phyloP scores from a whole-genome alignment of 1,140 invertebrate genomes.

The Drosophila teissieri region DNA sequence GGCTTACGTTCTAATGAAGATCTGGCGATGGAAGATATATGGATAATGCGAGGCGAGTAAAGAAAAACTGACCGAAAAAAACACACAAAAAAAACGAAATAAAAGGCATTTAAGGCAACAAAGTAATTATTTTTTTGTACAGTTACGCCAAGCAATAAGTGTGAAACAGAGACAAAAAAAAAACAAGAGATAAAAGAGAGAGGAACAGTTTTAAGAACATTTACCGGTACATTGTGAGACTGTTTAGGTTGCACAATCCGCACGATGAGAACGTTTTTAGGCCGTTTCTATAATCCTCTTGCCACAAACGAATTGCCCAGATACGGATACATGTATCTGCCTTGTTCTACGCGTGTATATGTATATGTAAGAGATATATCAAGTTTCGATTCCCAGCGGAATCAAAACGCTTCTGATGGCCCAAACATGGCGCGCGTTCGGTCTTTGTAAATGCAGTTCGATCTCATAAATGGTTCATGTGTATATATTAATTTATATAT shows the following conservation, averaged over 20 bases:
- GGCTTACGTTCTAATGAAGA: slow-evolving; percentile 41
- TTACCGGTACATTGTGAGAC: slow-evolving; percentile 82
- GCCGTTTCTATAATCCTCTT: slow-evolving; percentile 67
- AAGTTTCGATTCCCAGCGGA: slow-evolving; percentile 33
- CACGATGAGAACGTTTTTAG: slow-evolving; percentile 80
- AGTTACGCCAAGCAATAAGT: slow-evolving; percentile 40
- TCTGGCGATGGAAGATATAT: slow-evolving; percentile 33
- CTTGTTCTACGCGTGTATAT: slow-evolving; percentile 28
- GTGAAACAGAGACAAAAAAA: slow-evolving; percentile 22
- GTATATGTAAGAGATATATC: slow-evolving; percentile 15
- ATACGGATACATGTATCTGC: slow-evolving; percentile 47
- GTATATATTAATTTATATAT: slow-evolving; percentile 21
- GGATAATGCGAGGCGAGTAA: slow-evolving; percentile 41
- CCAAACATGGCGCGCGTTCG: slow-evolving; percentile 30
- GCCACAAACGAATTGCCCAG: slow-evolving; percentile 49
- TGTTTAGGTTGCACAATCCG: slow-evolving; percentile 78
- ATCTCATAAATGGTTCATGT: slow-evolving; percentile 16
- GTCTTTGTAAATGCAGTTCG: slow-evolving; percentile 28
- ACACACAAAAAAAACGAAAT: background rate
- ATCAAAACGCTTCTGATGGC: slow-evolving; percentile 14
- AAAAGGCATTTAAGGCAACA: slow-evolving; percentile 19
- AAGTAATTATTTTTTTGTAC: slow-evolving; percentile 23
- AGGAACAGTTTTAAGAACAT: slow-evolving; percentile 48
- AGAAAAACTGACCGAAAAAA: slow-evolving; percentile 16
- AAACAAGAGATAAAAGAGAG: slow-evolving; percentile 17